Base-by-base conservation (phyloP, 2,888 invertebrate genomes). In the Augiades crinisus region DNA sequence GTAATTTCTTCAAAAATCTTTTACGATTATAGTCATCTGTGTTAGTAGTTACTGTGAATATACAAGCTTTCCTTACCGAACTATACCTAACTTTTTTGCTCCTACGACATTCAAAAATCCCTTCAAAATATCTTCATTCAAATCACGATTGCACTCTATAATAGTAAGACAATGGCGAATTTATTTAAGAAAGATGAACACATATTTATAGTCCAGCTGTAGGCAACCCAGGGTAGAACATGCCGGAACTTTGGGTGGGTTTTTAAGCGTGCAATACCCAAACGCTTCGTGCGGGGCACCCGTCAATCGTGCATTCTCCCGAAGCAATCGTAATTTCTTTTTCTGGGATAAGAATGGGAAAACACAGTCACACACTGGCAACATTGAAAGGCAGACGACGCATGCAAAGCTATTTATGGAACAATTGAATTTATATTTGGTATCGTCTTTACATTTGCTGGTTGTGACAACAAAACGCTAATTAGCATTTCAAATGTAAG, bases 251-350 rank as follows among this genome's bases (percentile, higher is more conserved):
- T 76, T 41, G 56, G 13, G 65, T 66, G 61, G 49, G 69, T 64
- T 68, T 68, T 54, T 30, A 82, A 81, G 86, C 87, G 87, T 88
- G 88, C 84, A 76, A 81, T 73, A 81, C 80, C 73, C 60, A 71
- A 44, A 65, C 58, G 63, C 56, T 58, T 53, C 58, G 63, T 64
- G 64, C 59, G 59, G 58, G 65, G 56, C 55, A 63, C 58, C 62
- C 60, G 57, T 51, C 56, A 54, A 47, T 62, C 68, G 75, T 78
- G 78, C 78, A 68, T 55, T 59, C 63, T 27, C 63, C 66, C 65
- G 59, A 69, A 69, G 68, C 65, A 46, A 33, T 14, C 14, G 12
- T 16, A 12, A 19, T 47, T 31, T 30, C 27, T n/a, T n/a, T n/a
- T n/a, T n/a, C n/a, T n/a, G n/a, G n/a, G n/a, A 17, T 41, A 16